phyloP scores from a whole-genome alignment of 1,140 invertebrate species.

The Rhynchophorus ferrugineus region DNA sequence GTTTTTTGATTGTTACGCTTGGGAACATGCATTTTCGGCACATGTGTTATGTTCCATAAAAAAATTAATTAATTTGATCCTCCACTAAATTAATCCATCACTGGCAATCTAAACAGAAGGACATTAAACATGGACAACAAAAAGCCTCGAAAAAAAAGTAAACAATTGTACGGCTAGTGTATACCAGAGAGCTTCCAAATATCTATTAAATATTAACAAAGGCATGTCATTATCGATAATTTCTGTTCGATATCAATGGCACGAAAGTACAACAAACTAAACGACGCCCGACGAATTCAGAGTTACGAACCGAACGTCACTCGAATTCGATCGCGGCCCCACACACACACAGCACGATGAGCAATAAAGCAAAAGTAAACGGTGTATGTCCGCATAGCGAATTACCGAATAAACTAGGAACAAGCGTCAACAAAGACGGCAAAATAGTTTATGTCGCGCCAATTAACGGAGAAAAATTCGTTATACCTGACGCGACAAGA shows the following conservation, averaged over 20 bases:
- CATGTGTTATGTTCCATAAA: not conserved
- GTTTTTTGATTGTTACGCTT: not conserved
- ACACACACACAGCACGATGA: not conserved
- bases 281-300: no score
- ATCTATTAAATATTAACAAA: not conserved
- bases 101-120: not conserved
- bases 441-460: slow-evolving; percentile 13
- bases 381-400: not conserved
- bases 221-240: not conserved
- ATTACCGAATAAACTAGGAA: not conserved
- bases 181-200: not conserved
- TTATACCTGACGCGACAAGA: slow-evolving; percentile 17
- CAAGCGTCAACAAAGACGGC: not conserved
- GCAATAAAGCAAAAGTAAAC: not conserved
- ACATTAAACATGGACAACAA: not conserved
- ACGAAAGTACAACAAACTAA: not conserved
- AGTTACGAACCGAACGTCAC: no score
- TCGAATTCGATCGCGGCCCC: not conserved
- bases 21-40: not conserved
- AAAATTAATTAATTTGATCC: not conserved
- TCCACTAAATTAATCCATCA: not conserved
- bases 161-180: not conserved
- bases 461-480: slow-evolving; percentile 20
- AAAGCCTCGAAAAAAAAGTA: not conserved
- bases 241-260: not conserved